Evolutionary conservation across 2,888 invertebrate genomes (phyloP), one percentile per base, ranked within the genome.

Genomic region (Petrolisthes manimaculis): DNA sequence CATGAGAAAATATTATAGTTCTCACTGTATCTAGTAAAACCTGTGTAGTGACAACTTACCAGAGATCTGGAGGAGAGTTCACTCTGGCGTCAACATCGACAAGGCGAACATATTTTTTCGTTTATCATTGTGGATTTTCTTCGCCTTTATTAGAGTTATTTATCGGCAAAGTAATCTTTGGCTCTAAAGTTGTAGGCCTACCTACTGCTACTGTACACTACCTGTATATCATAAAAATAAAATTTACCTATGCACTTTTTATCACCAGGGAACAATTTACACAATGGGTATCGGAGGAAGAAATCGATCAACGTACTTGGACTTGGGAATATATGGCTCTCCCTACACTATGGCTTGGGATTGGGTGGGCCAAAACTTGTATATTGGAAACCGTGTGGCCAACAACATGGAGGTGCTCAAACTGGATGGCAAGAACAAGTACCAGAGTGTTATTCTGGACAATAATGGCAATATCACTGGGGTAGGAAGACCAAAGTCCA

Each of bases 331-430:
- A 81, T 96, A 98, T 9, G 98, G 98, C 0, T 96, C 97, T 0
- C 97, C 98, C 0, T 96, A 97, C 67, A 95, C 97, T 0, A 95
- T 99, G 74, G 98, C 99, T 0, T 97, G 98, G 92, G 99, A 99
- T 93, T 99, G 99, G 99, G 94, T 99, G 51, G 98, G 99, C 4
- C 94, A 98, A 86, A 99, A 99, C 93, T 93, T 99, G 67, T 99
- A 96, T 93, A 96, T 99, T 93, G 98, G 97, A 54, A 99, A 98
- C 92, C 95, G 96, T 69, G 94, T 96, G 3, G 97, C 97, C 1
- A 97, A 97, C 86, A 98, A 97, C 91, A 96, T 99, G 91, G 98
- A 98, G 93, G 95, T 97, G 1, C 95, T 98, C 0, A 95, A 96
- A 91, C 95, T 97, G 3, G 89, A 97, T 92, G 97, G 97, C 0